A percentile compares a stretch with the other conserved stretches of the same genome.
Conservation (phyloP, 2,113 vertebrate genomes). For the Bambusicola thoracicus region DNA sequence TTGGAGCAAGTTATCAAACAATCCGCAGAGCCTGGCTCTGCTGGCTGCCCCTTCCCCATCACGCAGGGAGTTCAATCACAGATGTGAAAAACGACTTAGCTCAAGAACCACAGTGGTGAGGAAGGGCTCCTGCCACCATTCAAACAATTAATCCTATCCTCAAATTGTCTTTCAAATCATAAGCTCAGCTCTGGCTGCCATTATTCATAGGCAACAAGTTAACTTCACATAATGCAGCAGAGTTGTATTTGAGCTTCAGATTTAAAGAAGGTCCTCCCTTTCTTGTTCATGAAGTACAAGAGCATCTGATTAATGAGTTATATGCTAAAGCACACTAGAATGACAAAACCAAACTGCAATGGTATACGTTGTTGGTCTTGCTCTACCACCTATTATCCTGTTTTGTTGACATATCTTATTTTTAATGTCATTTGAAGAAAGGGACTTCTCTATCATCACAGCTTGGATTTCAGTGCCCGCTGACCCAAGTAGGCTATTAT, state of each 20-base stretch:
- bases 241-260: neutral
- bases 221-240: neutral
- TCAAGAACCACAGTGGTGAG: neutral
- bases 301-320: slow-evolving; percentile 1
- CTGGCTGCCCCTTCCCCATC: neutral
- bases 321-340: slow-evolving; percentile 10
- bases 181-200: neutral
- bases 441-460: slow-evolving; percentile 1
- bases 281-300: neutral
- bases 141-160: neutral
- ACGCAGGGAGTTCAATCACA: neutral
- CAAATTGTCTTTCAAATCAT: accelerated
- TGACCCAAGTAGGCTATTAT: slow-evolving; percentile 51
- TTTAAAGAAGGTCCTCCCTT: neutral
- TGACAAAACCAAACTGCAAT: slow-evolving; percentile 7
- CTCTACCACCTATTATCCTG: slow-evolving; percentile 28
- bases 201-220: neutral
- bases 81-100: neutral
- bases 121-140: neutral
- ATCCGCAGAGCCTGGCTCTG: accelerated
- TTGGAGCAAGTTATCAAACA: neutral
- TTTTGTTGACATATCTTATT: slow-evolving; percentile 34
- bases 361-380: slow-evolving; percentile 32
- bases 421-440: neutral
- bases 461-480: neutral